These are phyloP conservation scores for Nibea albiflora DNA, from an alignment of 2,113 vertebrate genomes.

Conservation along the genomic window DNA sequence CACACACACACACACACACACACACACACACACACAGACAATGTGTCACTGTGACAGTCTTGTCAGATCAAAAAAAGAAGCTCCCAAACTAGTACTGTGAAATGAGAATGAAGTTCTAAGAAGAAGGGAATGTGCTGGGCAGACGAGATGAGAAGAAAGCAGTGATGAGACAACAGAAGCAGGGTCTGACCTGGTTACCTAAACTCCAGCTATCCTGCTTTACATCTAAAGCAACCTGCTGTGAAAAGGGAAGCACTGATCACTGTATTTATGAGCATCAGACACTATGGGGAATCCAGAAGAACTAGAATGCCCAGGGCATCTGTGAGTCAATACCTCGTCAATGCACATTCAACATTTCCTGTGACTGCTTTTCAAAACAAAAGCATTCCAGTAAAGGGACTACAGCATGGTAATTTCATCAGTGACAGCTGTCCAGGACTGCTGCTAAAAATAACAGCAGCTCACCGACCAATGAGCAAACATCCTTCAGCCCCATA, in stretches of 20 bases:
- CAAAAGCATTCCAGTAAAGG: not conserved
- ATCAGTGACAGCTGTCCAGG: not conserved
- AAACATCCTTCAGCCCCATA: not conserved
- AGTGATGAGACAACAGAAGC: not conserved
- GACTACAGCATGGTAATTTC: too few species aligned
- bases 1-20: not conserved
- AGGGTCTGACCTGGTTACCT: not conserved
- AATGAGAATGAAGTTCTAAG: not conserved
- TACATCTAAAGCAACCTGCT: not conserved
- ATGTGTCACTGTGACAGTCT: not conserved
- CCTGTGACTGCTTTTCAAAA: slow-evolving; percentile 24
- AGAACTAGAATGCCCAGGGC: not conserved
- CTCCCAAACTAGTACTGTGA: not conserved
- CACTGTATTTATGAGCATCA: not conserved
- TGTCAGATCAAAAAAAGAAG: not conserved
- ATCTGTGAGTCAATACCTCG: not conserved
- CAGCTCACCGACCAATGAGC: not conserved
- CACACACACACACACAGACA: not conserved
- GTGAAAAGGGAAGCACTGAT: not conserved
- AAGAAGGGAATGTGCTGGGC: not conserved
- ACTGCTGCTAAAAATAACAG: slow-evolving; percentile 16
- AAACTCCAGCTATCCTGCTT: not conserved
- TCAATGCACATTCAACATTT: not conserved
- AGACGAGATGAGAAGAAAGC: not conserved
- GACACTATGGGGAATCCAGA: not conserved